These are phyloP conservation scores for Arvicanthis niloticus DNA, from an alignment of 2,113 vertebrate species.

Conservation along the genomic window DNA sequence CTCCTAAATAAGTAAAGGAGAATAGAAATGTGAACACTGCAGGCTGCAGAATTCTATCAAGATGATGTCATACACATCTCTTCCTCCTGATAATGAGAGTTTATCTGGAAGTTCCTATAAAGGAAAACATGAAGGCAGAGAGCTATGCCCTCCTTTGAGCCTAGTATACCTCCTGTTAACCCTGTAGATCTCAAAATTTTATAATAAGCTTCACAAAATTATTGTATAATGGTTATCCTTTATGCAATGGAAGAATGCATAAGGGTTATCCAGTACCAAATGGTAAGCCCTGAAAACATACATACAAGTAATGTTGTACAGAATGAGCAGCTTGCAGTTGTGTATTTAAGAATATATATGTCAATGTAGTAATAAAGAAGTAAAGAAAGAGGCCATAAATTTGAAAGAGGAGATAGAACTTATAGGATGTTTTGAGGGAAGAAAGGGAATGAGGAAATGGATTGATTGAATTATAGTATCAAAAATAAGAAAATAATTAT, in stretches of 20 bases:
- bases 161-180: conserved; percentile 40
- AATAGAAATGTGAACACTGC: conserved; percentile 42
- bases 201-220: neutral
- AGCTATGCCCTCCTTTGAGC: conserved; percentile 61
- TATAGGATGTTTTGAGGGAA: neutral
- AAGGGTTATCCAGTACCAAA: neutral
- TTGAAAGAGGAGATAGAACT: neutral
- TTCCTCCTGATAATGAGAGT: conserved; percentile 60
- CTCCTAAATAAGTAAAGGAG: conserved; percentile 79
- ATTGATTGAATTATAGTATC: neutral
- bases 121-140: conserved; percentile 73
- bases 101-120: conserved; percentile 40
- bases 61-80: conserved; percentile 30
- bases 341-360: neutral
- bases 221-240: neutral
- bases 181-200: neutral
- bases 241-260: too few species aligned
- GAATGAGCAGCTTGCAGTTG: neutral
- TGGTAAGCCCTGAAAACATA: neutral
- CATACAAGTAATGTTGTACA: neutral
- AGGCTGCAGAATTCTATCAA: conserved; percentile 75
- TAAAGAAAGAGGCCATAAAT: neutral
- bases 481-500: neutral
- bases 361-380: neutral
- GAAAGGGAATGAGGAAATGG: neutral